A percentile compares a stretch with the other conserved stretches of the same genome.
These are phyloP conservation scores for Ataeniobius toweri DNA, from an alignment of 2,797 vertebrate species.

Conservation along the genomic window DNA sequence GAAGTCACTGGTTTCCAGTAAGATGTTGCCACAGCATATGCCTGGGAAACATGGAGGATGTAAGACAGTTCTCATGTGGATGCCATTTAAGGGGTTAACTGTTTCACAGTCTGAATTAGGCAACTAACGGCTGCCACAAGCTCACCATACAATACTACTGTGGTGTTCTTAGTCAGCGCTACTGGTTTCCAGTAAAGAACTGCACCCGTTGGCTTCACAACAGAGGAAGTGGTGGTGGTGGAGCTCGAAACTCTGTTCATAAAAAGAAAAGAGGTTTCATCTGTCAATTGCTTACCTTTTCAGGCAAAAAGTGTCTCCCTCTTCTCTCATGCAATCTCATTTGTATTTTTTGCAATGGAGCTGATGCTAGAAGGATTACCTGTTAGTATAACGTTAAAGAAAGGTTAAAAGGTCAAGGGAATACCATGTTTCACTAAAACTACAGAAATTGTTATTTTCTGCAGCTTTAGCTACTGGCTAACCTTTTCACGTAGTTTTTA, in stretches of 20 bases:
- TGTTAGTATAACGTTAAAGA: background rate
- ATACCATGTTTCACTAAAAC: background rate
- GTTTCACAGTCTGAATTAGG: conserved; percentile 27
- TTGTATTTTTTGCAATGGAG: conserved; percentile 18
- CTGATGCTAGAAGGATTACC: conserved; percentile 15
- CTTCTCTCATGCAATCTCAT: conserved; percentile 17
- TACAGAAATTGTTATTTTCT: background rate
- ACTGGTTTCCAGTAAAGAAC: conserved; percentile 82
- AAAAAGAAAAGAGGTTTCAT: conserved; percentile 38
- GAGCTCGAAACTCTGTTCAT: conserved; percentile 67
- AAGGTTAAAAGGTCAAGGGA: conserved; percentile 22
- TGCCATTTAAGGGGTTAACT: conserved; percentile 46
- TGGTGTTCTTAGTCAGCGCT: conserved; percentile 72
- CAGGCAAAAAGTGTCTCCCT: conserved; percentile 13
- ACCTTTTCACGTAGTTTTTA: background rate
- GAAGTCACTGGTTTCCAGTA: conserved; percentile 68
- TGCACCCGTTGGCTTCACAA: conserved; percentile 67
- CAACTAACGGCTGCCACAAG: conserved; percentile 37
- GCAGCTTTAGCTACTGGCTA: background rate
- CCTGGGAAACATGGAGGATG: conserved; percentile 28
- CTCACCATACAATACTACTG: conserved; percentile 32
- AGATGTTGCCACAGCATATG: conserved; percentile 26
- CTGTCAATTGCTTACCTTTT: conserved; percentile 41
- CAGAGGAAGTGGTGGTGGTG: conserved; percentile 82
- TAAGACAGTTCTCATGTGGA: conserved; percentile 20